phyloP scores from a whole-genome alignment of 2,888 invertebrate species.

The Trachelus stipa region DNA sequence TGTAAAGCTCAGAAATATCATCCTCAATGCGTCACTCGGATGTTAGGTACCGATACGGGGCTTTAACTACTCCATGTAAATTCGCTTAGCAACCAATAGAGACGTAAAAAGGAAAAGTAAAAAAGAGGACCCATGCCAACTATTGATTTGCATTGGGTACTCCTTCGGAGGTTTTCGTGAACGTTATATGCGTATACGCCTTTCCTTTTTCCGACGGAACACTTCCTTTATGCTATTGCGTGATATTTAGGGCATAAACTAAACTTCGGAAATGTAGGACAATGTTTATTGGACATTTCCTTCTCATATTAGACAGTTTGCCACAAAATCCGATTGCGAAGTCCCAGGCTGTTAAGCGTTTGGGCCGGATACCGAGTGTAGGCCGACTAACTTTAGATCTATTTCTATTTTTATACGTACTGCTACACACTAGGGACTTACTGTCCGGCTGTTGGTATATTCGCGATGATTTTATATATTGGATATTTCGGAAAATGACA shows the following conservation, averaged over 20 bases:
- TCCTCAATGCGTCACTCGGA: background rate
- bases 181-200: background rate
- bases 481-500: constrained; percentile 55
- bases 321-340: constrained; percentile 20
- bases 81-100: background rate
- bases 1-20: background rate
- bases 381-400: constrained; percentile 61
- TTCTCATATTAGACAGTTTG: background rate
- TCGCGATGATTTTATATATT: constrained; percentile 41
- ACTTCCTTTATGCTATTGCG: background rate
- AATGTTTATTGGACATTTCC: background rate
- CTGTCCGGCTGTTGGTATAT: constrained; percentile 37
- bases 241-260: background rate
- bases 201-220: background rate
- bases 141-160: background rate
- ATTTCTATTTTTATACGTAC: constrained; percentile 57
- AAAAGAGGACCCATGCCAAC: background rate
- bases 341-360: constrained; percentile 55
- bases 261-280: background rate
- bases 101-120: background rate
- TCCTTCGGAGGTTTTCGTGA: background rate
- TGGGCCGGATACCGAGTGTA: constrained; percentile 63
- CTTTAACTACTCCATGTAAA: background rate
- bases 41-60: background rate
- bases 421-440: constrained; percentile 20